Evolutionary conservation across 2,888 invertebrate species (phyloP).

Genomic region (Malthinus seriepunctatus): DNA sequence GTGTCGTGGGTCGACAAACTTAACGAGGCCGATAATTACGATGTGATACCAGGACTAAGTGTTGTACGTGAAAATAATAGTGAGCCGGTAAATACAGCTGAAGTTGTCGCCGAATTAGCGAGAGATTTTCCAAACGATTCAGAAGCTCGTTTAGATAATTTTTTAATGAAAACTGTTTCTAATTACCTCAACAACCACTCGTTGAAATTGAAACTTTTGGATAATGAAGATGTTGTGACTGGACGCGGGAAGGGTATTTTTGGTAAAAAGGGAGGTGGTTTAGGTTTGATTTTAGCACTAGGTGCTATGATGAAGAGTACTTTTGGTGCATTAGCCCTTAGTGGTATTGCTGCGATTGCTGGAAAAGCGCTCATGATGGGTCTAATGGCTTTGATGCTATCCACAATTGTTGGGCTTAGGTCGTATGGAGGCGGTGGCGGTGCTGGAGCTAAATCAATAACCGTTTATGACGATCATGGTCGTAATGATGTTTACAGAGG

Average conservation of each 20-base stretch:
- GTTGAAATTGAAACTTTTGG: conserved; percentile 71
- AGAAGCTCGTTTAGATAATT: conserved; percentile 75
- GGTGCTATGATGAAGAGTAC: conserved; percentile 70
- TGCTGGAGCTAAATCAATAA: too few relatives aligned
- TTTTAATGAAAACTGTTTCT: conserved; percentile 70
- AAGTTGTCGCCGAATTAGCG: conserved; percentile 75
- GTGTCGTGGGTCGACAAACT: conserved; percentile 76
- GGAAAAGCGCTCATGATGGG: conserved; percentile 85
- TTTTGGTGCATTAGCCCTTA: conserved; percentile 68
- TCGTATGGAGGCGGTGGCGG: conserved; percentile 68
- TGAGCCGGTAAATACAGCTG: conserved; percentile 61
- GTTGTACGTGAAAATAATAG: conserved; percentile 67
- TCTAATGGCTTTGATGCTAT: conserved; percentile 76
- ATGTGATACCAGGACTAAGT: conserved; percentile 73
- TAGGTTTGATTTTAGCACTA: conserved; percentile 56
- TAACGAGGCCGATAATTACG: conserved; percentile 70
- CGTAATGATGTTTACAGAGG: too few relatives aligned
- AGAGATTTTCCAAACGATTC: conserved; percentile 76
- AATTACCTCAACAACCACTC: conserved; percentile 74
- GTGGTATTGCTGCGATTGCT: conserved; percentile 75
- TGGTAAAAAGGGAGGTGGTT: conserved; percentile 59
- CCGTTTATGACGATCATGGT: too few relatives aligned
- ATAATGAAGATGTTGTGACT: conserved; percentile 59
- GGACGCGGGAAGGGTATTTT: conserved; percentile 57
- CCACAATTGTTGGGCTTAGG: conserved; percentile 77